Conservation (phyloP, 2,797 vertebrate species). For the Parambassis ranga region DNA sequence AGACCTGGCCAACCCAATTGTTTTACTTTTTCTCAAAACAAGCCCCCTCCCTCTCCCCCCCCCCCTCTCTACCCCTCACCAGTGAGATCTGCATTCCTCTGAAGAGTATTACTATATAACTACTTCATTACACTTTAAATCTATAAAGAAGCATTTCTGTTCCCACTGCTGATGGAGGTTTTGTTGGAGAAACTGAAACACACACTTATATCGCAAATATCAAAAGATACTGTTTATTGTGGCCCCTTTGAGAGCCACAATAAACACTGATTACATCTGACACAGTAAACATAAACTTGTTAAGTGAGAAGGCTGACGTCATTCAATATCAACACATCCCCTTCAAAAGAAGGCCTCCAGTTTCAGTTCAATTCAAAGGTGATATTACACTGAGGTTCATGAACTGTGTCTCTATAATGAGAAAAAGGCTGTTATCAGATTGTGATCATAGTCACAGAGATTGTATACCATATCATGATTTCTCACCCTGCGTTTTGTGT, state of each 20-base stretch:
- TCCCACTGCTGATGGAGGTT: too few species aligned
- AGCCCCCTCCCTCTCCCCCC: conserved; percentile 31
- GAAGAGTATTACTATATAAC: neutral
- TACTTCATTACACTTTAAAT: too few species aligned
- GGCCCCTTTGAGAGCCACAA: neutral
- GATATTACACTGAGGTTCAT: too few species aligned
- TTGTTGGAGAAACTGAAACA: too few species aligned
- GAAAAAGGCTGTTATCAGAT: neutral
- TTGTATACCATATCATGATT: neutral
- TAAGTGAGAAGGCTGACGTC: neutral
- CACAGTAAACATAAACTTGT: conserved; percentile 22
- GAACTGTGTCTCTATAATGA: too few species aligned
- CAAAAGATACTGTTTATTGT: too few species aligned
- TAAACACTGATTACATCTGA: conserved; percentile 16
- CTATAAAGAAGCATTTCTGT: too few species aligned
- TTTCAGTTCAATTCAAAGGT: neutral
- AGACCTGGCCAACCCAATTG: conserved; percentile 54
- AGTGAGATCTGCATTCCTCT: neutral
- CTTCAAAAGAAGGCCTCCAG: neutral
- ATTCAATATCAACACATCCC: neutral
- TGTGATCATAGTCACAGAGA: neutral
- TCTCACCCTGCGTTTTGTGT: conserved; percentile 72
- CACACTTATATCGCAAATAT: too few species aligned
- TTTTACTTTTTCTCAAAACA: conserved; percentile 65
- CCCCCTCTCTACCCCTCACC: conserved; percentile 12